Evolutionary conservation across 2,888 invertebrate species (phyloP).

Genomic region (Hypsopygia costalis): DNA sequence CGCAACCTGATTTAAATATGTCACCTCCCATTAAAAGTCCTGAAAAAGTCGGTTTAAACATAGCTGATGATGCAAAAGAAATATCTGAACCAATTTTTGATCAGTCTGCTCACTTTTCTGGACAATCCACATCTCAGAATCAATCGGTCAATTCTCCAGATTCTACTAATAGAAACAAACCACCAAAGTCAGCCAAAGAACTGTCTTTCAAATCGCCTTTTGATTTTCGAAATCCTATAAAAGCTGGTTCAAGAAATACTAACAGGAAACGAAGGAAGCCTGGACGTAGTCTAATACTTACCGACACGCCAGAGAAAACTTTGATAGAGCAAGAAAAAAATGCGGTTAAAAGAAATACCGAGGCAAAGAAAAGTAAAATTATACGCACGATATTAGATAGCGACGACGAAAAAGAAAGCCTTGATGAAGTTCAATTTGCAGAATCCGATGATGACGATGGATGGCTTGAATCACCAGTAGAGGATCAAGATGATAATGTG

Average conservation of each 20-base stretch:
- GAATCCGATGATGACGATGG: conserved; percentile 8
- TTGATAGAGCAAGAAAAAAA: conserved; percentile 9
- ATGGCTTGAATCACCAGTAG: conserved; percentile 4
- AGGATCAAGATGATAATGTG: conserved; percentile 5
- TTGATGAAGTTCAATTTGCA: conserved; percentile 4
- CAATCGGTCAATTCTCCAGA: conserved; percentile 1
- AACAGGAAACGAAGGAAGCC: conserved; percentile 10
- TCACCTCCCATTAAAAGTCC: too few species aligned
- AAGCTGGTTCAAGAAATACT: conserved; percentile 12
- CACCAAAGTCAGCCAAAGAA: conserved; percentile 5
- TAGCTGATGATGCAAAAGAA: conserved; percentile 5
- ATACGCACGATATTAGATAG: conserved; percentile 8
- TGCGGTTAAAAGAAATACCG: conserved; percentile 7
- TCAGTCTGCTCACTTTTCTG: conserved; percentile 1
- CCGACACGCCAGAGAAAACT: conserved; percentile 13
- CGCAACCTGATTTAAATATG: too few species aligned
- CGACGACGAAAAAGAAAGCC: conserved; percentile 8
- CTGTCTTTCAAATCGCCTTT: conserved; percentile 7
- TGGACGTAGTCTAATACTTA: conserved; percentile 12
- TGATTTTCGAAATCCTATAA: conserved; percentile 8
- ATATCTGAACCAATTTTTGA: conserved; percentile 7
- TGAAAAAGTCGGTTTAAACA: conserved; percentile 3
- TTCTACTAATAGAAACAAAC: conserved; percentile 3
- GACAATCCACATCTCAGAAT: too few species aligned
- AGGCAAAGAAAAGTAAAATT: conserved; percentile 11